phyloP scores from a whole-genome alignment of 2,888 invertebrate genomes.

The Torymus tubicola region DNA sequence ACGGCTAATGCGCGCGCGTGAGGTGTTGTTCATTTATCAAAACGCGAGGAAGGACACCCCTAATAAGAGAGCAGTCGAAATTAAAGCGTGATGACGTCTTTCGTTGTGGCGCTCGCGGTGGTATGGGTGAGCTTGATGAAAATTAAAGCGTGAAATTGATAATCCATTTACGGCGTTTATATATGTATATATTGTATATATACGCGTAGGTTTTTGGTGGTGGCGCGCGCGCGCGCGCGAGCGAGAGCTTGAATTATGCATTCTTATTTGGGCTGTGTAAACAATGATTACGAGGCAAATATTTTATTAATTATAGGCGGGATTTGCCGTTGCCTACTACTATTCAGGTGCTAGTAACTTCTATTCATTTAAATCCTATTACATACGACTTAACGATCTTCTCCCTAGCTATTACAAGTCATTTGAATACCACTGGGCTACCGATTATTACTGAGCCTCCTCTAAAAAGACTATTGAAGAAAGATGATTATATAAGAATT shows the following conservation, averaged over 20 bases:
- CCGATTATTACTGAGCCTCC: too few species aligned
- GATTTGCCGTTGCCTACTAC: neutral
- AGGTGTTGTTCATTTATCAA: slow-evolving; percentile 54
- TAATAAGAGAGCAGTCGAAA: slow-evolving; percentile 47
- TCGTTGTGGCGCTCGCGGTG: neutral
- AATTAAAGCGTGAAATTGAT: slow-evolving; percentile 52
- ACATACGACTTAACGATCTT: too few species aligned
- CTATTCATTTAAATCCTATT: too few species aligned
- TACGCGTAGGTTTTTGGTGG: neutral
- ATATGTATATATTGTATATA: too few species aligned
- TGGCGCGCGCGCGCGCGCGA: neutral
- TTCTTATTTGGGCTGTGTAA: slow-evolving; percentile 11
- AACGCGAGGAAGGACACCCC: slow-evolving; percentile 28
- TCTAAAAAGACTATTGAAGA: too few species aligned
- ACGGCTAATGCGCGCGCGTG: too few species aligned
- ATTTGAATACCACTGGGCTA: too few species aligned
- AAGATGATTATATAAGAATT: too few species aligned
- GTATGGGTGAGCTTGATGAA: slow-evolving; percentile 41
- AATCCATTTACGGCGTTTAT: slow-evolving; percentile 22
- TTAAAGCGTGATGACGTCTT: slow-evolving; percentile 34
- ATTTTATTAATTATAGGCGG: neutral
- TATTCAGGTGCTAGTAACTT: too few species aligned
- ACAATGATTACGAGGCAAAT: slow-evolving; percentile 19
- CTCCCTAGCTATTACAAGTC: too few species aligned
- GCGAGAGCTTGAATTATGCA: neutral